phyloP scores from a whole-genome alignment of 1,140 invertebrate species.

The Tigriopus japonicus region DNA sequence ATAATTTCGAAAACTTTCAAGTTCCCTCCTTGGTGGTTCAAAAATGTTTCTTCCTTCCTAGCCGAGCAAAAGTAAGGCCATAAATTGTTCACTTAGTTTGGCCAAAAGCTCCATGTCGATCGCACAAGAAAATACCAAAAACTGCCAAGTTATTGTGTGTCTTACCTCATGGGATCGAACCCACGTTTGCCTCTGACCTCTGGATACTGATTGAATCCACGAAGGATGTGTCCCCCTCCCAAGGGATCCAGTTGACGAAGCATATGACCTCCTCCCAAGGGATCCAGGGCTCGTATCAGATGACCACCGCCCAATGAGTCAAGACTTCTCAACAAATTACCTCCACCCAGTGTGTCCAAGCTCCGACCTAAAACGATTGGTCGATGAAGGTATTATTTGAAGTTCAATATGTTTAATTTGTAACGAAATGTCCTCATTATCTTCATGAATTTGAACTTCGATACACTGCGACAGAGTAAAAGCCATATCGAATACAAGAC shows the following conservation, averaged over 20 bases:
- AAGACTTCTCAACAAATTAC: slow-evolving; percentile 25
- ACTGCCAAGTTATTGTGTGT: not conserved
- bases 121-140: too few relatives aligned
- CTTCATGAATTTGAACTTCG: too few relatives aligned
- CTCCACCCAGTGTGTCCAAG: slow-evolving; percentile 29
- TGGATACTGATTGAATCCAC: slow-evolving; percentile 15
- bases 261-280: slow-evolving; percentile 16
- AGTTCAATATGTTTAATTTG: too few relatives aligned
- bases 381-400: too few relatives aligned
- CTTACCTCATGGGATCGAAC: not conserved
- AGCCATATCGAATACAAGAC: too few relatives aligned
- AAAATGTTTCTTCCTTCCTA: too few relatives aligned
- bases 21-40: too few relatives aligned
- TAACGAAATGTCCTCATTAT: too few relatives aligned
- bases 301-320: slow-evolving; percentile 28
- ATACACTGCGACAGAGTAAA: too few relatives aligned
- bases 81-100: not conserved
- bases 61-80: not conserved
- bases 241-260: slow-evolving; percentile 20
- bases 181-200: not conserved
- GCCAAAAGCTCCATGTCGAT: too few relatives aligned
- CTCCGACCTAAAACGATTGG: slow-evolving; percentile 21
- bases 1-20: too few relatives aligned
- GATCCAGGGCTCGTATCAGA: slow-evolving; percentile 8
- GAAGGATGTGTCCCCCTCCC: slow-evolving; percentile 10